Conservation (phyloP, 2,888 invertebrate genomes). For the Aspidiotus destructor region DNA sequence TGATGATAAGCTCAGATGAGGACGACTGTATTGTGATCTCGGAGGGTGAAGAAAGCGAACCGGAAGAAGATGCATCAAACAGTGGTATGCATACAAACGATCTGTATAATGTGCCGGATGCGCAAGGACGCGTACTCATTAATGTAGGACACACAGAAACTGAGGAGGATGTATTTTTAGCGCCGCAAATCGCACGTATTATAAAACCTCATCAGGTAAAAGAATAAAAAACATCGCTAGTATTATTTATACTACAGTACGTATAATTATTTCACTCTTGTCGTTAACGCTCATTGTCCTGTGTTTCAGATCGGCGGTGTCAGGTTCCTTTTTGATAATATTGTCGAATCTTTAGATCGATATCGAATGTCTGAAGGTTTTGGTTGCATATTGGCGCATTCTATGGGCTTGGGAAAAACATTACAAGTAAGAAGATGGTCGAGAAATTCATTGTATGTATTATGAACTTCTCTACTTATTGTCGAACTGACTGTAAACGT, state of each 20-base stretch:
- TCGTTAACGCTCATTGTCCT: slow-evolving; percentile 18
- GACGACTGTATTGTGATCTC: slow-evolving; percentile 74
- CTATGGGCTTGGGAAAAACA: slow-evolving; percentile 99
- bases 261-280: too few relatives aligned
- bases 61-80: slow-evolving; percentile 77
- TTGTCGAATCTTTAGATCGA: slow-evolving; percentile 83
- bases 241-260: too few relatives aligned
- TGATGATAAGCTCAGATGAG: slow-evolving; percentile 51
- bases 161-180: slow-evolving; percentile 83
- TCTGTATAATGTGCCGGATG: slow-evolving; percentile 79
- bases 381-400: slow-evolving; percentile 96
- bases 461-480: not conserved
- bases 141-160: slow-evolving; percentile 86
- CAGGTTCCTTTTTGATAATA: slow-evolving; percentile 90
- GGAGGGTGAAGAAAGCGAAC: slow-evolving; percentile 67
- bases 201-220: slow-evolving; percentile 90
- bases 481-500: not conserved
- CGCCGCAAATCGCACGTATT: slow-evolving; percentile 78
- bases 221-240: not conserved
- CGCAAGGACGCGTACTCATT: slow-evolving; percentile 80
- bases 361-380: slow-evolving; percentile 83
- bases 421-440: slow-evolving; percentile 50
- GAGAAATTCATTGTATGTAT: too few relatives aligned
- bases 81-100: slow-evolving; percentile 92
- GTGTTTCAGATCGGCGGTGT: slow-evolving; percentile 73